Base-by-base conservation (phyloP, 2,113 vertebrate genomes). In the Bufo bufo region DNA sequence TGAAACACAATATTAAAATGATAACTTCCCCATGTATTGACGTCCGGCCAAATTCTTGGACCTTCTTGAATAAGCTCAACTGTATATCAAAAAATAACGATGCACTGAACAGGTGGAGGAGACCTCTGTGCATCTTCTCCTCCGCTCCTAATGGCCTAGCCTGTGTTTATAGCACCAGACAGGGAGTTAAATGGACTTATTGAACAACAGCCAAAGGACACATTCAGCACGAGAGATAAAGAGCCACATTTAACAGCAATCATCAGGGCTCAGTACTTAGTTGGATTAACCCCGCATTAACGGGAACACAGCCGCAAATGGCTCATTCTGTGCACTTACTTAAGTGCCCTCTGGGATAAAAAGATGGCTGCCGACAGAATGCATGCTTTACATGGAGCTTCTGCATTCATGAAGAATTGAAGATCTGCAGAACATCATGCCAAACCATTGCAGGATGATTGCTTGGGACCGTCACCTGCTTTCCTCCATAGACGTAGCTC, bases 151-250 rank as follows among this genome's bases (percentile, higher is more conserved):
- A 85, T 77, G 84, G 72, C 59, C 14, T 4, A 4, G 85, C 47
- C 71, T 54, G 65, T 74, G 66, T 77, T 87, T 82, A 82, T 87
- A 69, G 63, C 54, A 65, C 56, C 56, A 83, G 87, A 77, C 71
- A 54, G 54, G 54, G 71, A 87, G 86, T 87, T 82, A 87, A 87
- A 87, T 82, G 74, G 80, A 75, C 80, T 75, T 88, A 75, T 83
- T 88, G 86, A 88, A 77, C 80, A 65, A 33, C 71, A 84, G 87
- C 87, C 87, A 88, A 81, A 71, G 71, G 81, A 88, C 81, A 71
- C 59, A 88, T 88, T 88, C 69, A 65, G 81, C 8, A 50, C 66
- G 77, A 66, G 81, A 79, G 61, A 87, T 87, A 80, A 87, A 80
- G 77, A 49, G 79, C 16, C 10, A 17, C 65, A 23, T 87, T 80